Conservation (phyloP, 2,888 invertebrate genomes). For the Cistogaster globosa region DNA sequence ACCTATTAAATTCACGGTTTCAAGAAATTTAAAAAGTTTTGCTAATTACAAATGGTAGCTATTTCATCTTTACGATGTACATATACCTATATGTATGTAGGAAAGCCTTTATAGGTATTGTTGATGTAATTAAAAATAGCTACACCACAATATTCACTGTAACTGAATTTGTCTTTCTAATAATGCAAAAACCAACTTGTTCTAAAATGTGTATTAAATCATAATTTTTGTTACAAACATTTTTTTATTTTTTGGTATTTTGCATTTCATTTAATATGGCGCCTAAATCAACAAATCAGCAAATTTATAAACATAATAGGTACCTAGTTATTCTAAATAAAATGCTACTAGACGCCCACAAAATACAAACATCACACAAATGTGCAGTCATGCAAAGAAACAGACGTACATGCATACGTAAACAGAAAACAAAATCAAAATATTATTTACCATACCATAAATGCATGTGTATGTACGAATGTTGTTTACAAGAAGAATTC, state of each 20-base stretch:
- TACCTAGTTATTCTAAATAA: constrained; percentile 43
- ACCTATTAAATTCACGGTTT: no score
- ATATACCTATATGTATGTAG: neutral
- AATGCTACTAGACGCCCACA: constrained; percentile 63
- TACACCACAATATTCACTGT: no score
- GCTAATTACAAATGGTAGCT: no score
- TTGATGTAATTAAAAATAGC: no score
- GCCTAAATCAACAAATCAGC: constrained; percentile 51
- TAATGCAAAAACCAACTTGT: no score
- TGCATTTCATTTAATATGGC: constrained; percentile 35
- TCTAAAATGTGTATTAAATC: neutral
- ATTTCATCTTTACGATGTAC: no score
- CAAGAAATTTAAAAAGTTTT: no score
- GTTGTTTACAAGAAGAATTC: neutral
- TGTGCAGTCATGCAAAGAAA: neutral
- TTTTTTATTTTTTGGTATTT: neutral
- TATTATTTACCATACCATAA: neutral
- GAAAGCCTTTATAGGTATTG: no score
- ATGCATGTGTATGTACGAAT: neutral
- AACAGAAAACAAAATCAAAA: neutral
- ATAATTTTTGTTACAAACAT: neutral
- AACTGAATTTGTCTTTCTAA: no score
- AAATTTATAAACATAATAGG: constrained; percentile 34
- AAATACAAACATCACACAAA: constrained; percentile 29
- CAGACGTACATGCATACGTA: neutral